Base-by-base conservation (phyloP, 2,113 vertebrate genomes). In the Pelmatolapia mariae region DNA sequence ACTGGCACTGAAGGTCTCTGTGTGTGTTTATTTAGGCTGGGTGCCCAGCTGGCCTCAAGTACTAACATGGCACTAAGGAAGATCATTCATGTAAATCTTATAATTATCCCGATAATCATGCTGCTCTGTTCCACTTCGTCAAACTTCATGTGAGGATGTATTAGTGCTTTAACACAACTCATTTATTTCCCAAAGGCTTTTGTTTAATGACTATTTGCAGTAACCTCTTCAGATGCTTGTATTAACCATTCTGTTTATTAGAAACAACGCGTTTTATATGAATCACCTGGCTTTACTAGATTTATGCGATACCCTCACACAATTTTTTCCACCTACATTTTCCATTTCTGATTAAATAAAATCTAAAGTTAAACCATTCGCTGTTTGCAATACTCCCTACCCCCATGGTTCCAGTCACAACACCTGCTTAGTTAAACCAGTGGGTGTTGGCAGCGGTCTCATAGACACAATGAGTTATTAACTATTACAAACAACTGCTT, bases 361-460 rank as follows among this genome's bases (percentile, higher is more conserved):
- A 68, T 68, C 63, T 66, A 40, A 18, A 82, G 33, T 90, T 86
- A 85, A 87, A 80, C 18, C 47, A 87, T 93, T 93, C 15, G 2
- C 52, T 63, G 84, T 91, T 79, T 57, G 26, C n/a, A 85, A 18
- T 45, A 80, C 53, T 52, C 5, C 56, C 57, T 84, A 50, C 53
- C 61, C 83, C 63, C 43, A 24, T 87, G 89, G 83, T 81, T 86
- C 71, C 81, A 84, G 63, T 81, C 33, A 76, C 71, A 87, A 73
- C 81, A 90, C 89, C 84, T 91, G 86, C 82, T 80, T 56, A 38
- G 81, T 89, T 91, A 87, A 92, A 93, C 50, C 87, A 57, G 84
- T 90, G 87, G 80, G n/a, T 87, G 85, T 92, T 94, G 91, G 94
- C 90, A 71, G 43, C 6, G 5, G 87, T 87, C 83, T 82, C 6